phyloP scores from a whole-genome alignment of 2,113 vertebrate species.

The Piprites chloris region DNA sequence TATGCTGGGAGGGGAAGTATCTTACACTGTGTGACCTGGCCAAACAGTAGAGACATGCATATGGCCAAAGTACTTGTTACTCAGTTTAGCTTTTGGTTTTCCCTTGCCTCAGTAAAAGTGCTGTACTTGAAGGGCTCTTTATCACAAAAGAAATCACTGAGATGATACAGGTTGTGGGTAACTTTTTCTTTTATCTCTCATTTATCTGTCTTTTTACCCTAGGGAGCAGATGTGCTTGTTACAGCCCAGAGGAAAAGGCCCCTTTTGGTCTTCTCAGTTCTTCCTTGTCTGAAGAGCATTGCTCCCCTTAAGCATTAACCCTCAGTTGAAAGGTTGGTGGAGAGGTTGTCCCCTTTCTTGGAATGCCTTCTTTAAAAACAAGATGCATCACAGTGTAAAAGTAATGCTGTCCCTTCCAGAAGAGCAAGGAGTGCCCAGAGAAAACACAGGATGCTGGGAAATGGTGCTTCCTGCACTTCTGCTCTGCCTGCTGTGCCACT shows the following conservation, averaged over 20 bases:
- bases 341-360: neutral
- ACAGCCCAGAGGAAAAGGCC: neutral
- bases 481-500: accelerated
- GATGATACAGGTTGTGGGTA: neutral
- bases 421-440: neutral
- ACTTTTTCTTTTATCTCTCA: neutral
- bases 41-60: neutral
- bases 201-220: neutral
- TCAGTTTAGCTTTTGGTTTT: neutral
- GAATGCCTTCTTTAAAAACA: neutral
- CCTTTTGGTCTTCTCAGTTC: neutral
- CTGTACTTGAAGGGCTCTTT: neutral
- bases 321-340: neutral
- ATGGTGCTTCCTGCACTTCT: neutral
- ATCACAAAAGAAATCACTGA: neutral
- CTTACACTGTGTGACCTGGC: neutral
- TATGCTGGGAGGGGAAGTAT: neutral
- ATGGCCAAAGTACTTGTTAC: neutral
- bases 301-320: neutral
- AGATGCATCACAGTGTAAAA: neutral
- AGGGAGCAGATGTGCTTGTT: neutral
- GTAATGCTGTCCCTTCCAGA: neutral
- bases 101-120: neutral
- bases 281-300: neutral
- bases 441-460: neutral